Conservation (phyloP, 23 tunicate genomes). For the Aplidium turbinatum region DNA sequence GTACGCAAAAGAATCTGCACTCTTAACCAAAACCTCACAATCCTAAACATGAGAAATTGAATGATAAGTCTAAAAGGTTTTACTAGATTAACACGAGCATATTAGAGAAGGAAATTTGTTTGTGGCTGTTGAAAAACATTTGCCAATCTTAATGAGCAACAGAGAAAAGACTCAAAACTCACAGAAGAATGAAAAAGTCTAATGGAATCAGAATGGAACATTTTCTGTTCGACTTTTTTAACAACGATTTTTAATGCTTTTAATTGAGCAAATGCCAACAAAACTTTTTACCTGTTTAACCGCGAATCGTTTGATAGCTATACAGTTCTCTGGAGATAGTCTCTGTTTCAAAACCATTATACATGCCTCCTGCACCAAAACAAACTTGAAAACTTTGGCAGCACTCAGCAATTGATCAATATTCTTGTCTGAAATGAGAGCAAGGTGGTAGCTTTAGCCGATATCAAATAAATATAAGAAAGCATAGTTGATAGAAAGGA, state of each 20-base stretch:
- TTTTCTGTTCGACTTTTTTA: too few relatives aligned
- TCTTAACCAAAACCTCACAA: conserved; percentile 8
- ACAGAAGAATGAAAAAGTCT: too few relatives aligned
- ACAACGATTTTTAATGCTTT: too few relatives aligned
- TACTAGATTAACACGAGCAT: neutral
- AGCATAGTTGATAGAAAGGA: too few relatives aligned
- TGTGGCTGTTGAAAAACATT: neutral
- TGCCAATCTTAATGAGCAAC: too few relatives aligned
- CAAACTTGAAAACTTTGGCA: conserved; percentile 50
- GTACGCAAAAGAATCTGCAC: conserved; percentile 11
- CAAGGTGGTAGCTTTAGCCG: too few relatives aligned
- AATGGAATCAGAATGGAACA: too few relatives aligned
- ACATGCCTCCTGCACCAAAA: conserved; percentile 58
- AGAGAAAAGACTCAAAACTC: too few relatives aligned
- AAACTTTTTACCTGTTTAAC: conserved; percentile 64
- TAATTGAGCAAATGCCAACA: too few relatives aligned
- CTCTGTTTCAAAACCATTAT: conserved; percentile 37
- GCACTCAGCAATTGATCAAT: conserved; percentile 68
- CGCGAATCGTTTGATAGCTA: conserved; percentile 49
- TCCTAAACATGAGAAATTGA: too few relatives aligned
- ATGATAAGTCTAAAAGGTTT: too few relatives aligned
- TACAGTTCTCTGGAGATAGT: conserved; percentile 52
- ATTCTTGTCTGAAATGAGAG: conserved; percentile 39
- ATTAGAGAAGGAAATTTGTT: neutral
- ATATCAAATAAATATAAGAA: too few relatives aligned